phyloP scores from a whole-genome alignment of 1,140 invertebrate genomes.

The Ctenoplectra terminalis region DNA sequence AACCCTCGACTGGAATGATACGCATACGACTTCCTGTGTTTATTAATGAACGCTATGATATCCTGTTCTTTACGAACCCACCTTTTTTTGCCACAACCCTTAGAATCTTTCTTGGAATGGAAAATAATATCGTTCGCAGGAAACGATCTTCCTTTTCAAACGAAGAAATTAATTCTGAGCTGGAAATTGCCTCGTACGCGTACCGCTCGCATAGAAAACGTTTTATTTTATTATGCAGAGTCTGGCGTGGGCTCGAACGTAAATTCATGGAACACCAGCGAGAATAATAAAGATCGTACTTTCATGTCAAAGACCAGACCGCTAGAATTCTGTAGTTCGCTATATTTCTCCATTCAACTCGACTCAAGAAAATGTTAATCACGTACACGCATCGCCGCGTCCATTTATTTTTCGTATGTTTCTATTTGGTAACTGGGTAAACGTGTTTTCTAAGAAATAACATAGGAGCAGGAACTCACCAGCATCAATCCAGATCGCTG shows the following conservation, averaged over 20 bases:
- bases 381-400: not conserved
- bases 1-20: too few relatives aligned
- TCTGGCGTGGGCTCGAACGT: not conserved
- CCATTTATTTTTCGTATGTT: not conserved
- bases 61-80: not conserved
- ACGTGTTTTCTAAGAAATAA: not conserved
- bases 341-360: not conserved
- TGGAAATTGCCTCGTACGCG: not conserved
- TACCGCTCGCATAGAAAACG: not conserved
- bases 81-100: not conserved
- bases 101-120: too few relatives aligned
- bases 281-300: conserved; percentile 29
- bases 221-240: conserved; percentile 19
- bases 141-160: not conserved
- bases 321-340: too few relatives aligned
- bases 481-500: conserved; percentile 86
- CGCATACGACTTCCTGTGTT: not conserved
- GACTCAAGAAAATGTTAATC: not conserved
- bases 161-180: not conserved
- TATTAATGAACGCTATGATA: not conserved
- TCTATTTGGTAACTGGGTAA: not conserved
- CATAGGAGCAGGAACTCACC: conserved; percentile 73
- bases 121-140: too few relatives aligned
- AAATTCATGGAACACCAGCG: not conserved
- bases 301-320: not conserved